Evolutionary conservation across 2,113 vertebrate species (phyloP), one percentile per base, ranked within the genome.

Genomic region (Cryptotis parvus): DNA sequence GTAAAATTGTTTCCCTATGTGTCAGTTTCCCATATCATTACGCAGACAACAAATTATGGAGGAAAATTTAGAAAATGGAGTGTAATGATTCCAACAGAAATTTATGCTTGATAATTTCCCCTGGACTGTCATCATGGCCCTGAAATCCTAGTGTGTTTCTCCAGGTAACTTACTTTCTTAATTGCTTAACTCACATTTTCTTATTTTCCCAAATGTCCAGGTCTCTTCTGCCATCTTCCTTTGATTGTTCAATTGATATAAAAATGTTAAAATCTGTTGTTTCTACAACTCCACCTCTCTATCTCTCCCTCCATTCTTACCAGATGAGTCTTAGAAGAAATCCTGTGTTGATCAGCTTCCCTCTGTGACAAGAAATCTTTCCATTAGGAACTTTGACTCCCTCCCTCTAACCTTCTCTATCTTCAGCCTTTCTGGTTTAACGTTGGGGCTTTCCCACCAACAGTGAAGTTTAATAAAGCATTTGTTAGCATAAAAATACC

Each of bases 381-480:
- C 18, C 78, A 79, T 89, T 14, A 37, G 52, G 29, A 35, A 61
- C 7, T 14, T 86, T 69, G 4, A 80, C 52, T 91, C 31, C 45
- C 35, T n/a, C 16, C 6, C n/a, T 45, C 31, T 70, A 11, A 29
- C 4, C 43, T 11, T 33, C 72, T 27, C 0, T 78, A n/a, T 37
- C 45, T 79, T 84, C 66, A 43, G 35, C 20, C 9, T 49, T 35
- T 87, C 29, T 35, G 31, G 49, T 91, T 41, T 78, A 74, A 63
- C 29, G 31, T 24, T 43, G 58, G 72, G 18, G 4, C 14, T 86
- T 75, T 84, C 41, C 22, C 9, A 41, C 43, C 20, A 79, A 33
- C 37, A 85, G 85, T 88, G 84, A 31, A 35, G 55, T 63, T 73
- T 77, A 43, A 68, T 52, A 3, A 72, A 72, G 63, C 91, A 39